These are phyloP conservation scores for Hoplodrina ambigua DNA, from an alignment of 2,888 invertebrate genomes.

Conservation along the genomic window DNA sequence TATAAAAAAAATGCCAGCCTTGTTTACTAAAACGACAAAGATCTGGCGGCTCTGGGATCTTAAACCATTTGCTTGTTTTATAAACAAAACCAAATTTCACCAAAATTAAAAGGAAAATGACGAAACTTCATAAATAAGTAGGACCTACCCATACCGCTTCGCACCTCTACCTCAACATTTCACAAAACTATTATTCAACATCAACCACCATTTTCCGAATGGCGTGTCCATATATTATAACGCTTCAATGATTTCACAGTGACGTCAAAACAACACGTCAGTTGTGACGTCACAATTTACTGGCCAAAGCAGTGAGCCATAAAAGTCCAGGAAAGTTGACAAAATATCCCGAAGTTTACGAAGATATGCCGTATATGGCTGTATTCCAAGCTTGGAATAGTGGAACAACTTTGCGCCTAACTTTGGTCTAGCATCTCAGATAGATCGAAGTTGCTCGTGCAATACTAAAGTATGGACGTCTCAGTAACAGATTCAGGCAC, in stretches of 20 bases:
- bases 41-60: no score
- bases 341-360: neutral
- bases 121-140: neutral
- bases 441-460: slow-evolving; percentile 7
- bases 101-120: no score
- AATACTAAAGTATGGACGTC: slow-evolving; percentile 2
- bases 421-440: slow-evolving; percentile 19
- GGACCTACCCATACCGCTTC: neutral
- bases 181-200: neutral
- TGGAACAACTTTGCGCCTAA: slow-evolving; percentile 7
- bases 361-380: slow-evolving; percentile 3
- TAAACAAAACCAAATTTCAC: no score
- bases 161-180: neutral
- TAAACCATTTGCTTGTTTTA: no score
- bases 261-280: slow-evolving; percentile 17
- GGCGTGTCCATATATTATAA: slow-evolving; percentile 7
- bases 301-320: neutral
- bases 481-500: neutral
- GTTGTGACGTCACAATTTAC: neutral
- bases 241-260: slow-evolving; percentile 9
- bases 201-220: neutral
- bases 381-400: slow-evolving; percentile 6
- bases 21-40: no score
- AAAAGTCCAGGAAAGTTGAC: slow-evolving; percentile 2
- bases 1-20: no score